Evolutionary conservation across 2,797 vertebrate genomes (phyloP).

Genomic region (Pyrocephalus nanus): DNA sequence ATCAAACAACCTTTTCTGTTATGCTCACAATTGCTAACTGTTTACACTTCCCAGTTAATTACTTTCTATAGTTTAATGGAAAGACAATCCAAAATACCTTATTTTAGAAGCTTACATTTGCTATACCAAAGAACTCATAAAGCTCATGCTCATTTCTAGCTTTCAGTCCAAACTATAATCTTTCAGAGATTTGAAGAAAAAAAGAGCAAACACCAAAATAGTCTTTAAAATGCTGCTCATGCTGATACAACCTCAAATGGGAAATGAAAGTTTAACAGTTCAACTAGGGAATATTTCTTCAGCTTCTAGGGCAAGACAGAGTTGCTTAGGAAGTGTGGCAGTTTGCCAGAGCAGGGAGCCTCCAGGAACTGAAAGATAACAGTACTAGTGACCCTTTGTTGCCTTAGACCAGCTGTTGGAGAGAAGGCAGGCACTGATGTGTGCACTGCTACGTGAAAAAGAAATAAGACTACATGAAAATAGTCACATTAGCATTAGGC

Average conservation of each 20-base stretch:
- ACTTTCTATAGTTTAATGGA: not conserved
- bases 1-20: not conserved
- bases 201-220: not conserved
- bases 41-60: not conserved
- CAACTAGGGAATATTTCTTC: conserved; percentile 22
- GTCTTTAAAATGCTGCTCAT: not conserved
- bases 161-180: not conserved
- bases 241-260: not conserved
- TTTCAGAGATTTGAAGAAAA: not conserved
- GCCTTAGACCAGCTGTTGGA: not conserved
- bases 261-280: conserved; percentile 47
- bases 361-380: conserved; percentile 6
- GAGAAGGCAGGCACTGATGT: not conserved
- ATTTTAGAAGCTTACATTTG: not conserved
- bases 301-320: conserved; percentile 10
- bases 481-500: not conserved
- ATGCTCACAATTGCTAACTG: not conserved
- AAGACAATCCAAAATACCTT: not conserved
- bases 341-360: conserved; percentile 29
- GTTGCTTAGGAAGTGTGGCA: conserved; percentile 16
- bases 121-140: not conserved
- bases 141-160: not conserved
- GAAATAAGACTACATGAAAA: not conserved
- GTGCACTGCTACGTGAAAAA: not conserved
- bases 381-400: not conserved